Percentiles rank a stretch among this genome's conserved stretches.
Evolutionary conservation across 2,113 vertebrate species (phyloP).

Genomic region (Saguinus midas): DNA sequence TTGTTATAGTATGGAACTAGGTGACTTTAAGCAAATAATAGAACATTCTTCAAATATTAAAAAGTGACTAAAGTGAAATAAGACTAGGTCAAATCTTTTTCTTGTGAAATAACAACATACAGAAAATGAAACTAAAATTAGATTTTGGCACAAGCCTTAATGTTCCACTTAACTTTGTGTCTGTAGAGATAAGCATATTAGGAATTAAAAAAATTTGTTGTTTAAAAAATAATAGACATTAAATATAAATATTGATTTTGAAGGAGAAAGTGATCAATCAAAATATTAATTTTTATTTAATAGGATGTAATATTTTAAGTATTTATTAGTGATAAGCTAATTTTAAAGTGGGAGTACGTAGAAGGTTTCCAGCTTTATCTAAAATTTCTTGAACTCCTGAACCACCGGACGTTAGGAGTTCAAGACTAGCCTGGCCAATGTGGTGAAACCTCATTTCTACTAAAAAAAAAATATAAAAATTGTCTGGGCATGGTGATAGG

Average conservation of each 20-base stretch:
- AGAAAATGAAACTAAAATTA: not conserved
- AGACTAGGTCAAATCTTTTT: not conserved
- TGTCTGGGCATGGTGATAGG: too few species aligned
- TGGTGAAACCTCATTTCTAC: too few species aligned
- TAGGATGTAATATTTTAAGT: not conserved
- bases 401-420: too few species aligned
- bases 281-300: not conserved
- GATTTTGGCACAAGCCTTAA: not conserved
- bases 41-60: not conserved
- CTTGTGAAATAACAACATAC: not conserved
- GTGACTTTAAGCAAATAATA: not conserved
- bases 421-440: too few species aligned
- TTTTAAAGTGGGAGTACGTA: not conserved
- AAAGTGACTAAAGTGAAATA: not conserved
- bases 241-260: conserved; percentile 13
- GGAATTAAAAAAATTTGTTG: not conserved
- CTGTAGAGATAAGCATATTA: not conserved
- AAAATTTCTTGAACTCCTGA: not conserved
- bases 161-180: not conserved
- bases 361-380: not conserved
- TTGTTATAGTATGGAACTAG: not conserved
- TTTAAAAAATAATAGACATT: not conserved
- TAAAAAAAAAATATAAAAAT: too few species aligned
- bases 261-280: not conserved
- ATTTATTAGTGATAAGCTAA: not conserved